Base-by-base conservation (phyloP, 2,113 vertebrate genomes). In the Lates calcarifer region DNA sequence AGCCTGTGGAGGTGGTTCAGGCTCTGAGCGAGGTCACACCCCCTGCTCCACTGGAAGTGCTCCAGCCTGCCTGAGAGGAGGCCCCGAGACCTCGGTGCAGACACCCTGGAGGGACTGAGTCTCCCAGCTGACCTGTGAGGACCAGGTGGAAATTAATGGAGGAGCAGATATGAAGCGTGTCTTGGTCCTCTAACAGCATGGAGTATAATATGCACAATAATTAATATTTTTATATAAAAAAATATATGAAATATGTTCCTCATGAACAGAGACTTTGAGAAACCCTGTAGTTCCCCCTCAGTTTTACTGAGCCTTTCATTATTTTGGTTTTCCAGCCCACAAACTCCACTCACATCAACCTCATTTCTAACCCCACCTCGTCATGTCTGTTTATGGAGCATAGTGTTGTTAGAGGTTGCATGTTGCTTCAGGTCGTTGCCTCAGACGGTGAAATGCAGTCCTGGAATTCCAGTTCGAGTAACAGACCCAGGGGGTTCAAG, bases 41-140 rank as follows among this genome's bases (percentile, higher is more conserved):
- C 49, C 10, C 55, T n/a, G 6, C 67, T 49, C 51, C 13, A 11
- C 55, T 33, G 33, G 49, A 63, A 2, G 26, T n/a, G 55, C 10
- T 62, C 57, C 51, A 63, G 81, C 64, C 4, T 64, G 62, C 64
- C 81, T 28, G 31, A 77, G 14, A 14, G n/a, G 17, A 72, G 37
- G 55, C 29, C 20, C 31, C 0, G 31, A 53, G 45, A 45, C 64
- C 64, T 75, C 33, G 1, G 71, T 20, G 0, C 65, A 60, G 60
- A 72, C 53, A 7, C 33, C 64, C 29, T 39, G 60, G n/a, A 22
- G 63, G 33, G 55, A 41, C 12, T 10, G 49, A 10, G 29, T 60
- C 58, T 41, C 41, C 18, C 22, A 2, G 71, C 72, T 70, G 4
- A 43, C 41, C 74, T 15, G 17, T 0, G 12, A 41, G 62, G 49